These are phyloP conservation scores for Nansenia antarctica DNA, from an alignment of 2,113 vertebrate genomes.

Conservation along the genomic window DNA sequence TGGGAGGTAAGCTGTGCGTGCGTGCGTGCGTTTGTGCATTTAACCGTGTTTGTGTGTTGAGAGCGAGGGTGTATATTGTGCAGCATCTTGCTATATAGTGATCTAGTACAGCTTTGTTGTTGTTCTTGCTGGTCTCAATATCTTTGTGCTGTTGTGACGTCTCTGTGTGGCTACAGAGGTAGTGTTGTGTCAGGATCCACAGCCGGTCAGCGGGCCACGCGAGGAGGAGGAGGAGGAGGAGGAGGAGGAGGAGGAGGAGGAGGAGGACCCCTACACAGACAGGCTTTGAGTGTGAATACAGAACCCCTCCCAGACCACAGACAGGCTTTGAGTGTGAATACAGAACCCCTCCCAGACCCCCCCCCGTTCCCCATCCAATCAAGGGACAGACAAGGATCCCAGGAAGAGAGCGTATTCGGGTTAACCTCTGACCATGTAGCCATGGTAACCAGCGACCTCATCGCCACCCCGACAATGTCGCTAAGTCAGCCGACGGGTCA, in stretches of 20 bases:
- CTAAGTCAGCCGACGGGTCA: background rate
- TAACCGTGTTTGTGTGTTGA: background rate
- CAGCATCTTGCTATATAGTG: too few species aligned
- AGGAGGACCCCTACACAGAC: slow-evolving; percentile 5
- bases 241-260: background rate
- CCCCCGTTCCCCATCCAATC: background rate
- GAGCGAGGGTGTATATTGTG: background rate
- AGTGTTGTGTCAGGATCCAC: slow-evolving; percentile 2
- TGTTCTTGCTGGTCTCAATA: background rate
- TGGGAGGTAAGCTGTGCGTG: slow-evolving; percentile 70
- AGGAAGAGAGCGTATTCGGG: background rate
- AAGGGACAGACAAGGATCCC: too few species aligned
- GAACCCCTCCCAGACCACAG: background rate
- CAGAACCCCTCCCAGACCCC: background rate
- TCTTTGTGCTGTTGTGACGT: background rate
- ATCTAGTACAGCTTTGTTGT: background rate
- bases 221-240: slow-evolving; percentile 17
- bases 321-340: slow-evolving; percentile 1
- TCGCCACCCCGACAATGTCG: background rate
- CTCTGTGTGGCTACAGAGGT: slow-evolving; percentile 23
- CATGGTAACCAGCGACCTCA: background rate
- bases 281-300: slow-evolving; percentile 3
- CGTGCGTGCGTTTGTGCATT: background rate
- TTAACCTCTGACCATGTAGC: background rate
- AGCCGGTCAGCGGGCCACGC: background rate